Base-by-base conservation (phyloP, 53 echinoderm and acorn worm species). In the Arbacia lixula region DNA sequence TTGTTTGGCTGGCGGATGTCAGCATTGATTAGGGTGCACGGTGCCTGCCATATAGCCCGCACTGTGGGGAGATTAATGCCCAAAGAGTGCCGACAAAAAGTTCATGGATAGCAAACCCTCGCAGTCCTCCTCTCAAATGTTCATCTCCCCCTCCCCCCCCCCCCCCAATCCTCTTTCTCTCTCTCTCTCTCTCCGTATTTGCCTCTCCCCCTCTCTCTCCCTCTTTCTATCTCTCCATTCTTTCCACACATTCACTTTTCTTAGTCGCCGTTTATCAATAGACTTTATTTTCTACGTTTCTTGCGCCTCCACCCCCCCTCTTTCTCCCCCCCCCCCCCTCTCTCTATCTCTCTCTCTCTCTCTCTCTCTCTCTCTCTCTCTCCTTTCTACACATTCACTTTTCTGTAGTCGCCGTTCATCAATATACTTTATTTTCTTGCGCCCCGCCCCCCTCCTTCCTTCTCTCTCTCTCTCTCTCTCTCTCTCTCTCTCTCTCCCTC, bases 51-150 rank as follows among this genome's bases (percentile, higher is more conserved):
- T 56, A 26, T 77, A 77, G 38, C 56, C 58, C 58, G 77, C 58
- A 37, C 58, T 58, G 58, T 77, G 55, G 57, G 40, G 9, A 34
- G 57, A 36, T 40, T 77, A 77, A 77, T 77, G 77, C 40, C 57
- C 39, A 77, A 77, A 77, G 77, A 56, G 38, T 57, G 77, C 77
- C 77, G 77, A 57, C 77, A 56, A 58, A n/a, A 64, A 58, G 74
- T 74, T 26, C 74, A 53, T 6, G n/a, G 74, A n/a, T n/a, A n/a
- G n/a, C n/a, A n/a, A n/a, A n/a, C 46, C 14, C 14, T 14, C 46
- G 6, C 14, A 46, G 6, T 46, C 8, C 8, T 14, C 8, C 14
- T 46, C 46, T 8, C 46, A 8, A 14, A 10, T 14, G 6, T 10
- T 46, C 46, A 8, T 14, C 46, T 46, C 8, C 46, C 8, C 46